Evolutionary conservation across 2,888 invertebrate genomes (phyloP).

Genomic region (Synergus gifuensis): DNA sequence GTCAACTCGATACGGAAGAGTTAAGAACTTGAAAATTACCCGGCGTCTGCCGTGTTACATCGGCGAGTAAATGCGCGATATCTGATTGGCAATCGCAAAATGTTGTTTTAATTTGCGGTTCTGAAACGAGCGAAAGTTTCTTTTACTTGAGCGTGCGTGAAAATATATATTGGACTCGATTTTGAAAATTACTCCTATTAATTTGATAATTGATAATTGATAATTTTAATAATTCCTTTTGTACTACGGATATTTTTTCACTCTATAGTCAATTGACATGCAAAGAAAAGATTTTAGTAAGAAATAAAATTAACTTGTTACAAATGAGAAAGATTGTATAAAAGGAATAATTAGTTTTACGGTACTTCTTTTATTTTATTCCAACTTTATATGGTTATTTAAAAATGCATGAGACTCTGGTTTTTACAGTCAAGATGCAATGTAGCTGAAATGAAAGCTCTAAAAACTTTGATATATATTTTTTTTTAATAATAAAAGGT

Average conservation of each 20-base stretch:
- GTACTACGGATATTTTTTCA: no score
- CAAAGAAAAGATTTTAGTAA: background rate
- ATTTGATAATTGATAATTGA: no score
- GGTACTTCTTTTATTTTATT: background rate
- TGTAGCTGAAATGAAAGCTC: background rate
- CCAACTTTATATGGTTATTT: background rate
- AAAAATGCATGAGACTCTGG: background rate
- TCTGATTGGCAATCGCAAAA: constrained; percentile 30
- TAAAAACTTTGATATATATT: constrained; percentile 17
- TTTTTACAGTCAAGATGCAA: background rate
- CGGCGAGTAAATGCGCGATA: constrained; percentile 16
- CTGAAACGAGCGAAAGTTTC: background rate
- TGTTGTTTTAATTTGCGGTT: constrained; percentile 36
- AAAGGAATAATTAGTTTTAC: background rate
- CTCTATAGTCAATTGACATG: no score
- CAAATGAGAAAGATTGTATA: background rate
- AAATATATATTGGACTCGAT: background rate
- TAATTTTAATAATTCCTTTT: no score
- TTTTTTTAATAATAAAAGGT: constrained; percentile 29
- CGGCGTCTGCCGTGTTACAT: constrained; percentile 3
- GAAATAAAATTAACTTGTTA: background rate
- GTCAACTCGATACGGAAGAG: constrained; percentile 27
- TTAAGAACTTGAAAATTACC: constrained; percentile 32
- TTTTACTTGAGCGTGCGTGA: constrained; percentile 8
- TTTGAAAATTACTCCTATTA: background rate